A percentile compares a stretch with the other conserved stretches of the same genome.
Evolutionary conservation across 1,140 invertebrate species (phyloP).

Genomic region (Zelostemma sp.): DNA sequence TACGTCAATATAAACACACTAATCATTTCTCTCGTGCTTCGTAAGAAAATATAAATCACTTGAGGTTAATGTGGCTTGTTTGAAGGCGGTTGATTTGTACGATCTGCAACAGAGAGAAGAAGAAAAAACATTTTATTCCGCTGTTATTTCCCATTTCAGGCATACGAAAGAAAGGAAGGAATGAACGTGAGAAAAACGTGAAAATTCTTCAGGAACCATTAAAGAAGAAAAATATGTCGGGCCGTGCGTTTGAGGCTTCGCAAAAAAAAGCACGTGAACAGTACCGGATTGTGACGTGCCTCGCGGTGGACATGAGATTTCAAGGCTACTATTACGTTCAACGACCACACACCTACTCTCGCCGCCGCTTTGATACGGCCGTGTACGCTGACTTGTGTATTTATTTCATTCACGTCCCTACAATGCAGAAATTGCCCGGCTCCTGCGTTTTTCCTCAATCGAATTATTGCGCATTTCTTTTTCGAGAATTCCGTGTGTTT

Average conservation of each 20-base stretch:
- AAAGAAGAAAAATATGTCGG: conserved; percentile 29
- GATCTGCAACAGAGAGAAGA: conserved; percentile 65
- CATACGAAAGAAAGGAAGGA: conserved; percentile 10
- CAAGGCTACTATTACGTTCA: conserved; percentile 66
- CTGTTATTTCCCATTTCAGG: conserved; percentile 8
- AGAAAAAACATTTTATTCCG: conserved; percentile 25
- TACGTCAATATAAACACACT: conserved; percentile 69
- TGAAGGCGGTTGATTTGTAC: conserved; percentile 72
- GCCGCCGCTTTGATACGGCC: conserved; percentile 60
- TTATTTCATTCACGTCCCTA: conserved; percentile 58
- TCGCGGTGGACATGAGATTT: conserved; percentile 22
- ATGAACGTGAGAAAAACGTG: not conserved
- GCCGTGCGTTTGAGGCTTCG: conserved; percentile 19
- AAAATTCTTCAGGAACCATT: conserved; percentile 28
- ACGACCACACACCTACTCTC: conserved; percentile 56
- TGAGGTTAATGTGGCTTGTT: conserved; percentile 72
- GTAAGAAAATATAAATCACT: conserved; percentile 73
- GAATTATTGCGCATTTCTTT: not conserved
- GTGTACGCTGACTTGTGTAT: conserved; percentile 54
- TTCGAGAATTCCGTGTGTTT: not conserved
- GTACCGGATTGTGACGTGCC: conserved; percentile 7
- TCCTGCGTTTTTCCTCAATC: not conserved
- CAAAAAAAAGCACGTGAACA: conserved; percentile 11
- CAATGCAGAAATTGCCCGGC: not conserved
- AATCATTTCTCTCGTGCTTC: conserved; percentile 66